Evolutionary conservation across 1,140 invertebrate genomes (phyloP), one percentile per base, ranked within the genome.

Genomic region (Elysia chlorotica): DNA sequence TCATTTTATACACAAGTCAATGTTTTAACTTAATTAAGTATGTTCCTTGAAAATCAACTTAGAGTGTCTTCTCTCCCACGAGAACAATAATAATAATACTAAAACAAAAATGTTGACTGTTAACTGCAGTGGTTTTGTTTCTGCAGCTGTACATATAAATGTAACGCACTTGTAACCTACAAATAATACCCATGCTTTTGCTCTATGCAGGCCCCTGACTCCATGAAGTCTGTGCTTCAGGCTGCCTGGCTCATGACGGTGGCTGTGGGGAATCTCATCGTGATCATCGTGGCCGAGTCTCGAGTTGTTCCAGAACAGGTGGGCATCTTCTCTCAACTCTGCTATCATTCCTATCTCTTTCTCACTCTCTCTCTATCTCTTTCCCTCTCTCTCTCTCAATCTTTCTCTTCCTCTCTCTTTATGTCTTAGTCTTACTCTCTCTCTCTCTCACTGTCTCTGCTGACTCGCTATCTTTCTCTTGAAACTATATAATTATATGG

Each of bases 201-300:
- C 35, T 5, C 19, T 35, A 14, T 56, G 6, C 91, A 97, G 90
- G 93, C 96, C 0, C 96, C 96, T 0, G 84, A 88, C n/a, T 93
- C 91, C 74, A 97, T 98, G 95, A 98, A 96, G 83, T 94, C 96
- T 0, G 91, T 99, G 0, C 85, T 99, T 31, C 93, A 95, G 83
- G 95, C 96, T 4, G 90, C 91, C 1, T 99, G 95, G 94, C 88
- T 97, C 33, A 83, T 98, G 0, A 96, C 95, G 0, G 93, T 93
- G 6, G 94, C 96, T 0, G 90, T 96, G 81, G 97, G 97, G 28
- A 97, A 99, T 87, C 85, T 97, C 4, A 91, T 99, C 65, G 94
- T 95, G 6, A 92, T 98, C 1, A 91, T 98, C 30, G 90, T 99
- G 38, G 92, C 95, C 6, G 92, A 93, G 86, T 86, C 90, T 5